A percentile compares a stretch with the other conserved stretches of the same genome.
Conservation (phyloP, 2,113 vertebrate species). For the Pituophis catenifer region DNA sequence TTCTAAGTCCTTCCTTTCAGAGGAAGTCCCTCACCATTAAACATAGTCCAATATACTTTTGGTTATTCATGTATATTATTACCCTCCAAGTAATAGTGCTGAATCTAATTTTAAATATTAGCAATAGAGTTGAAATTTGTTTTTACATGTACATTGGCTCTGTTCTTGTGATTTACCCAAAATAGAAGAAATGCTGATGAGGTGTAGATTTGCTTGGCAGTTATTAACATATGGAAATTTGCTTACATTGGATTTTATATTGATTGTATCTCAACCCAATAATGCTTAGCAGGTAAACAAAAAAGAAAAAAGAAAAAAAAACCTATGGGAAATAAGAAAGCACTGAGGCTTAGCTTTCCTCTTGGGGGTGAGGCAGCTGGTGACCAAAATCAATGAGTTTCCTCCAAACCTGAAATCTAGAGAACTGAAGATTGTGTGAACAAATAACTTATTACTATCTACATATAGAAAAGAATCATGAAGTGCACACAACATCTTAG, state of each 20-base stretch:
- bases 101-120: background rate
- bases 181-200: background rate
- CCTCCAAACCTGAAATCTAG: conserved; percentile 24
- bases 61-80: background rate
- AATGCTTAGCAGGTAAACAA: conserved; percentile 26
- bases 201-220: background rate
- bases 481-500: conserved; percentile 1
- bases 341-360: background rate
- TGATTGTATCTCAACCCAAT: conserved; percentile 18
- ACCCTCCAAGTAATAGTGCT: background rate
- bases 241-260: conserved; percentile 14
- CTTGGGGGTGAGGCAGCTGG: conserved; percentile 2
- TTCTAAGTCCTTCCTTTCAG: background rate
- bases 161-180: background rate
- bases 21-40: background rate
- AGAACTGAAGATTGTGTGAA: conserved; percentile 6
- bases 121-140: background rate
- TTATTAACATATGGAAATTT: conserved; percentile 17
- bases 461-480: conserved; percentile 26
- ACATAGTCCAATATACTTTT: background rate
- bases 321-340: conserved; percentile 29
- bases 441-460: conserved; percentile 27
- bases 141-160: background rate
- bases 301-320: background rate
- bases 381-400: conserved; percentile 41